Evolutionary conservation across 2,888 invertebrate genomes (phyloP).

Genomic region (Epirrhoe alternata): DNA sequence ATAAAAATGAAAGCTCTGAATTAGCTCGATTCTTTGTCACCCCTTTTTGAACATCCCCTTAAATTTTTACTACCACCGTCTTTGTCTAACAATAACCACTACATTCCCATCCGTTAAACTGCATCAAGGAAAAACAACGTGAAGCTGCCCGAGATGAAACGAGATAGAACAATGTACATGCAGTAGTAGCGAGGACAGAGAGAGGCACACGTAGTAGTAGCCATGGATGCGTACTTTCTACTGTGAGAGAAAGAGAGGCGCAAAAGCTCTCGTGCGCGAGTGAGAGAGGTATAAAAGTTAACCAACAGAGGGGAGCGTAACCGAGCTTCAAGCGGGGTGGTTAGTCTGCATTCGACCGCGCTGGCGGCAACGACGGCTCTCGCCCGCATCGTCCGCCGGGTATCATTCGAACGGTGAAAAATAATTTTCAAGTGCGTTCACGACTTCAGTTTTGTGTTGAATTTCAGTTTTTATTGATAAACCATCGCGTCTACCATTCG

Average conservation of each 20-base stretch:
- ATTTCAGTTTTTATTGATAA: conserved; percentile 57
- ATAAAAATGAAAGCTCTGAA: conserved; percentile 84
- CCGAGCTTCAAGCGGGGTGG: conserved; percentile 83
- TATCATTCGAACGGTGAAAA: conserved; percentile 78
- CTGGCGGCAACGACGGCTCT: conserved; percentile 69
- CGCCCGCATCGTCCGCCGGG: conserved; percentile 54
- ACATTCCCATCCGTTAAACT: conserved; percentile 85
- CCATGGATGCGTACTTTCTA: conserved; percentile 73
- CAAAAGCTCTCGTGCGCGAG: conserved; percentile 73
- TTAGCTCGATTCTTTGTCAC: conserved; percentile 85
- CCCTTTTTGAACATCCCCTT: conserved; percentile 82
- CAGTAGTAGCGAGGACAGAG: conserved; percentile 82
- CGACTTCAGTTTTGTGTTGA: conserved; percentile 63
- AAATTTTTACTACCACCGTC: conserved; percentile 82
- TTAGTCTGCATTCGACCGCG: conserved; percentile 83
- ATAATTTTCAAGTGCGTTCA: conserved; percentile 70
- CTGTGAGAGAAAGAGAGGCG: conserved; percentile 71
- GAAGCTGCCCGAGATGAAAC: conserved; percentile 83
- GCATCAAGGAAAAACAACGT: conserved; percentile 85
- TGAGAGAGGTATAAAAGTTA: conserved; percentile 77
- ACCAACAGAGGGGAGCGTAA: conserved; percentile 83
- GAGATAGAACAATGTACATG: conserved; percentile 85
- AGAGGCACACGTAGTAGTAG: conserved; percentile 81
- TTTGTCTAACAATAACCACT: conserved; percentile 85
- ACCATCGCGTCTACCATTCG: conserved; percentile 43